Percentiles rank a stretch among this genome's conserved stretches.
Conservation (phyloP, 2,113 vertebrate genomes). For the Carollia perspicillata region DNA sequence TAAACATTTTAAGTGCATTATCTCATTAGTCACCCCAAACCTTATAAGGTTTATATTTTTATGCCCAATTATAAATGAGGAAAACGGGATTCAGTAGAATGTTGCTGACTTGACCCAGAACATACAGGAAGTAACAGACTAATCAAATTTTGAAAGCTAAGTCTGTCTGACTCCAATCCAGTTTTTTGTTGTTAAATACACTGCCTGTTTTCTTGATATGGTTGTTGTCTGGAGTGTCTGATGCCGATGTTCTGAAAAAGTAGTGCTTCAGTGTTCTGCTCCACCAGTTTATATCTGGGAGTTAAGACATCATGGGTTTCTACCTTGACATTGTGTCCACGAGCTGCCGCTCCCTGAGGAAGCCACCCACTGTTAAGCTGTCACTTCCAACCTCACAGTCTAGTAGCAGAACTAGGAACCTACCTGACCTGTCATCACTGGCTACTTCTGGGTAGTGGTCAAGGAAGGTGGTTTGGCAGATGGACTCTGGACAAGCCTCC, state of each 20-base stretch:
- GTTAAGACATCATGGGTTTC: background rate
- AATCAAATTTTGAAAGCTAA: background rate
- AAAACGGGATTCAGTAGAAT: background rate
- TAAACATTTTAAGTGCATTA: background rate
- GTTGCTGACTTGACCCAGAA: background rate
- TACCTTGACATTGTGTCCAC: background rate
- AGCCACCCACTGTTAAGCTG: background rate
- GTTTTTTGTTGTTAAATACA: background rate
- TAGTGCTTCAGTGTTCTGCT: background rate
- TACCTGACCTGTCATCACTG: background rate
- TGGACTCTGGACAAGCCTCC: background rate
- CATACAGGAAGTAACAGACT: background rate
- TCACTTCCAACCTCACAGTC: background rate
- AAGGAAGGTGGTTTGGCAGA: too few species aligned
- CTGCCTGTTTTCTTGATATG: background rate
- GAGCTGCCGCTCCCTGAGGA: background rate
- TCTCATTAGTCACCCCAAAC: background rate
- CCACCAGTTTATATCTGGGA: background rate
- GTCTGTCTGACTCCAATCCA: background rate
- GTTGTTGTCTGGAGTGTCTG: background rate
- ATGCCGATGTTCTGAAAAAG: background rate
- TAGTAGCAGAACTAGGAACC: background rate
- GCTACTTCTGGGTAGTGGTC: background rate
- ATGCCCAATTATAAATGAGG: background rate
- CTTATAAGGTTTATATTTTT: background rate